Conservation (phyloP, 2,113 vertebrate genomes). For the Cheilinus undulatus region DNA sequence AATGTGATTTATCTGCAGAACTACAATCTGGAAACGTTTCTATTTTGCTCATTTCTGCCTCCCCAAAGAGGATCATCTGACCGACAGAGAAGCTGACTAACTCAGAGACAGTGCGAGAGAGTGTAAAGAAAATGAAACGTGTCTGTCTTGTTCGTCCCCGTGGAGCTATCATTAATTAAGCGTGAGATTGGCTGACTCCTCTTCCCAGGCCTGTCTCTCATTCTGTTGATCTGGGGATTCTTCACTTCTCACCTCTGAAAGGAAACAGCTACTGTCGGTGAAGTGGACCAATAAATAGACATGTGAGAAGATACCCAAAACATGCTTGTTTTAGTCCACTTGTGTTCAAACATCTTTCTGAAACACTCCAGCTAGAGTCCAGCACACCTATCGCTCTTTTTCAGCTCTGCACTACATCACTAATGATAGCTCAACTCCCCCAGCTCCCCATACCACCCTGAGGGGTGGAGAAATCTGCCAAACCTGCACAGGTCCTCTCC, state of each 20-base stretch:
- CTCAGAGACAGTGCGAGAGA: slow-evolving; percentile 13
- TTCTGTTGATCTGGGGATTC: slow-evolving; percentile 58
- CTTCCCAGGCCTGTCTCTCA: slow-evolving; percentile 47
- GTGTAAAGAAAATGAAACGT: slow-evolving; percentile 43
- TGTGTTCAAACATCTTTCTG: neutral
- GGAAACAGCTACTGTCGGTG: slow-evolving; percentile 35
- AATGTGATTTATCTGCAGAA: too few species aligned
- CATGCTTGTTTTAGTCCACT: slow-evolving; percentile 21
- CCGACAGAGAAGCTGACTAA: slow-evolving; percentile 18
- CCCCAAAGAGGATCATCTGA: neutral
- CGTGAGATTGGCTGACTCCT: slow-evolving; percentile 70
- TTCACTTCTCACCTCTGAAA: slow-evolving; percentile 50
- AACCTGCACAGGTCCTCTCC: slow-evolving; percentile 52
- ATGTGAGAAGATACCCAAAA: slow-evolving; percentile 26
- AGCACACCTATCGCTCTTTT: slow-evolving; percentile 51
- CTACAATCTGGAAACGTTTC: too few species aligned
- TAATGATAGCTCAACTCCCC: slow-evolving; percentile 69
- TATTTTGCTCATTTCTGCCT: neutral
- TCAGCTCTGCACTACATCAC: slow-evolving; percentile 68
- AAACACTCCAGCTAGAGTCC: slow-evolving; percentile 15
- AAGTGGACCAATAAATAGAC: slow-evolving; percentile 59
- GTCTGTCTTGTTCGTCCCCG: slow-evolving; percentile 39
- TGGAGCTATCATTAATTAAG: slow-evolving; percentile 78
- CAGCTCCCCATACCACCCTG: slow-evolving; percentile 48
- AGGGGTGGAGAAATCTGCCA: slow-evolving; percentile 70